A percentile compares a stretch with the other conserved stretches of the same genome.
Conservation (phyloP, 2,888 invertebrate species). For the Chrysodeixis includens region DNA sequence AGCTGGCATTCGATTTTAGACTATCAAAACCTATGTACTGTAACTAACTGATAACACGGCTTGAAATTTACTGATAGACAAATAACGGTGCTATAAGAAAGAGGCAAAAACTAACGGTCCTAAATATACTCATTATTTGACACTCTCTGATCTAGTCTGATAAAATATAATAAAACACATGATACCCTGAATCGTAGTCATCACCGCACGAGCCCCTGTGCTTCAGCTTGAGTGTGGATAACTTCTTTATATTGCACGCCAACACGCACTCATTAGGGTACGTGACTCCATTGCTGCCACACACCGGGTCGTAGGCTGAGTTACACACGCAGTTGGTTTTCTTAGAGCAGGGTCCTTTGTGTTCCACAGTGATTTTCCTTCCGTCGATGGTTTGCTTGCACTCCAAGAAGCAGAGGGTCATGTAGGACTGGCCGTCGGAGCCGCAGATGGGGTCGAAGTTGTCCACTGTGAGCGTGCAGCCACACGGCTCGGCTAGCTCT, state of each 20-base stretch:
- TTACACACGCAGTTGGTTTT: slow-evolving; percentile 15
- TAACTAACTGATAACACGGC: not conserved
- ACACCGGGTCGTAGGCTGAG: slow-evolving; percentile 80
- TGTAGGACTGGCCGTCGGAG: slow-evolving; percentile 91
- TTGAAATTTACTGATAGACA: not conserved
- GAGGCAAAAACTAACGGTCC: not conserved
- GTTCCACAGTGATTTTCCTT: not conserved
- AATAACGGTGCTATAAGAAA: not conserved
- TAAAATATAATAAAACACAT: not conserved
- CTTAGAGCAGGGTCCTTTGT: slow-evolving; percentile 20
- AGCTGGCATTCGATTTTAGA: not conserved
- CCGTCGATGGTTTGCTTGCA: slow-evolving; percentile 19
- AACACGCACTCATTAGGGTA: slow-evolving; percentile 87
- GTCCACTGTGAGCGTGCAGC: slow-evolving; percentile 10
- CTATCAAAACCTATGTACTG: not conserved
- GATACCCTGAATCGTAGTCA: not conserved
- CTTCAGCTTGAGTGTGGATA: slow-evolving; percentile 7
- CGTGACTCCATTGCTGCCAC: slow-evolving; percentile 91
- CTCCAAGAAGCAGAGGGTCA: slow-evolving; percentile 77
- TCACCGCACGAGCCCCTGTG: slow-evolving; percentile 13
- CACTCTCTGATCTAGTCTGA: not conserved
- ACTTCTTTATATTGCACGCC: slow-evolving; percentile 27
- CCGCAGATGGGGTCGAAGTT: slow-evolving; percentile 90
- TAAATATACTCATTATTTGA: too few relatives aligned
- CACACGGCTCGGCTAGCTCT: slow-evolving; percentile 28